A percentile compares a stretch with the other conserved stretches of the same genome.
These are phyloP conservation scores for Cyphomyrmex costatus DNA, from an alignment of 1,140 invertebrate genomes.

Conservation along the genomic window DNA sequence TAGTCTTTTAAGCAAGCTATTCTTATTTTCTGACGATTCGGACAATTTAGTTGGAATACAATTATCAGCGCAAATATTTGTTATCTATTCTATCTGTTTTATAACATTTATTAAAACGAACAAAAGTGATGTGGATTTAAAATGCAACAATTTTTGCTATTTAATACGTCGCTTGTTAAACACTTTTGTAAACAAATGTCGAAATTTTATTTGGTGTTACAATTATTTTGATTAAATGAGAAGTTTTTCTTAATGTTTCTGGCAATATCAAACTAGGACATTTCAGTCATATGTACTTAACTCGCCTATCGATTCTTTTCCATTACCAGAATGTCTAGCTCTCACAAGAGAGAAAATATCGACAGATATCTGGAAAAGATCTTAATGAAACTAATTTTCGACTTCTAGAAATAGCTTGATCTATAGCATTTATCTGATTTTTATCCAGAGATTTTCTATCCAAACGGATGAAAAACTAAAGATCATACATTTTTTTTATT, in stretches of 20 bases:
- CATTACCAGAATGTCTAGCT: neutral
- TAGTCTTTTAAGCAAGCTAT: neutral
- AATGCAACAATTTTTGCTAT: constrained; percentile 6
- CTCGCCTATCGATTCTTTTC: neutral
- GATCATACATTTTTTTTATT: constrained; percentile 42
- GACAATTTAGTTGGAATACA: constrained; percentile 10
- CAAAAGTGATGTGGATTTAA: neutral
- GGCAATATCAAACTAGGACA: neutral
- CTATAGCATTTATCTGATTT: constrained; percentile 11
- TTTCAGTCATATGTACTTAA: neutral
- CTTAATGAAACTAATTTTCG: constrained; percentile 30
- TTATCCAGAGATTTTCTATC: constrained; percentile 58
- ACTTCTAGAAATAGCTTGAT: neutral
- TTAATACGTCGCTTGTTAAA: neutral
- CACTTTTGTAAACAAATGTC: neutral
- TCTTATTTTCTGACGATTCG: neutral
- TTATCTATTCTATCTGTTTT: neutral
- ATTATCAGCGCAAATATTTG: neutral
- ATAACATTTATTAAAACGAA: neutral
- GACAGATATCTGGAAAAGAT: neutral
- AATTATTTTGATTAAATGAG: constrained; percentile 2
- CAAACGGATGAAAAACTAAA: constrained; percentile 66
- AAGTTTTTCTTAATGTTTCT: constrained; percentile 14
- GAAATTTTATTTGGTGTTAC: neutral
- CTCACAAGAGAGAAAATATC: constrained; percentile 36